Conservation (phyloP, 1,140 invertebrate species). For the Listronotus bonariensis region DNA sequence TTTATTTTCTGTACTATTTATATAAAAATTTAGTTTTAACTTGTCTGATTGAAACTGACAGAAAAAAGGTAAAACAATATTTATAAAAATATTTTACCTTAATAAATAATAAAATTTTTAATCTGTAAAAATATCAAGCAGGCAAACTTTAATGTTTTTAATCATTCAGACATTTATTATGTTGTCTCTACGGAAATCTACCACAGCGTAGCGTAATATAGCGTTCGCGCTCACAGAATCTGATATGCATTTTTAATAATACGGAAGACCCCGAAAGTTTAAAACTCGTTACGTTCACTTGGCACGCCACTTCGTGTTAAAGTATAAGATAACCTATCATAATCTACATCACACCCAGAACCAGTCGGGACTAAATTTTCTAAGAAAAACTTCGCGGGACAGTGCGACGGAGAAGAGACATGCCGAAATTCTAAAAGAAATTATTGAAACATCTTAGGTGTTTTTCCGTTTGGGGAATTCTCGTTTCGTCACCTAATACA, state of each 20-base stretch:
- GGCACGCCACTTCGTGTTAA: slow-evolving; percentile 36
- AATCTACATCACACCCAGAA: slow-evolving; percentile 29
- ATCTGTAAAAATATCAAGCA: too few relatives aligned
- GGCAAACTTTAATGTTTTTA: too few relatives aligned
- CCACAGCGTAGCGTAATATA: background rate
- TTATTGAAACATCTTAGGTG: too few relatives aligned
- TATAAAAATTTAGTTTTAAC: too few relatives aligned
- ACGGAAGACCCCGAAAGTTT: slow-evolving; percentile 33
- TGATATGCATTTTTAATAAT: slow-evolving; percentile 44
- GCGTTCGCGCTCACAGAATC: slow-evolving; percentile 24
- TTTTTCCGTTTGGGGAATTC: too few relatives aligned
- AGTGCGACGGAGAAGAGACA: background rate
- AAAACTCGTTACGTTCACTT: slow-evolving; percentile 33
- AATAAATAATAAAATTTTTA: too few relatives aligned
- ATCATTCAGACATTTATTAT: background rate
- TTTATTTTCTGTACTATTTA: too few relatives aligned
- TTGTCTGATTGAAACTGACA: too few relatives aligned
- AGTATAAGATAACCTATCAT: slow-evolving; percentile 36
- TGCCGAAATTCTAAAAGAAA: too few relatives aligned
- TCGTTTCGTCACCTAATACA: too few relatives aligned
- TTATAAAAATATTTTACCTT: too few relatives aligned
- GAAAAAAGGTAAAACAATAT: too few relatives aligned
- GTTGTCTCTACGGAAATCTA: slow-evolving; percentile 8
- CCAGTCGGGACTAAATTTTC: slow-evolving; percentile 11
- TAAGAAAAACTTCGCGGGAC: slow-evolving; percentile 4